Evolutionary conservation across 37 sponge, comb jelly and placozoan genomes (phyloP), one percentile per base, ranked within the genome.

Genomic region (Bolinopsis microptera): DNA sequence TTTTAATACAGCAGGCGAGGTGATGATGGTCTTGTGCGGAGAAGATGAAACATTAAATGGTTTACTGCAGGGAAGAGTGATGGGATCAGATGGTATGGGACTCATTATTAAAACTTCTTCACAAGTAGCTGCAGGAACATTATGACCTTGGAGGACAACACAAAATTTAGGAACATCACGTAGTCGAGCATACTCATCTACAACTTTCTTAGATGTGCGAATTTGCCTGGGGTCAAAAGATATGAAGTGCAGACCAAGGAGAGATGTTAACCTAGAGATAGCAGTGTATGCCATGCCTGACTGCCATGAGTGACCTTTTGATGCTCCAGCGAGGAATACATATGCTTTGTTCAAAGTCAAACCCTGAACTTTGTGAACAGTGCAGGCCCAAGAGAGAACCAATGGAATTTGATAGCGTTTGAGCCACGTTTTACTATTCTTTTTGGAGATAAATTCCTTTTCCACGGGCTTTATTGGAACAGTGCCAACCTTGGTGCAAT

Each of bases 381-480:
- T 72, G 25, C 31, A 30, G 3, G 75, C 75, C 75, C 75, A 72
- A n/a, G 31, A 72, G 26, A 72, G 31, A n/a, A 72, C 75, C 5
- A 72, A 72, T 5, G 75, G 75, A 28, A 72, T 8, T 28, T 72
- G 75, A 28, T 72, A 72, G 25, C 75, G 75, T 72, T n/a, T 30
- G 18, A 72, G 31, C 26, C 31, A 72, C 18, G 75, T 28, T 48
- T 13, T 48, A 48, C 13, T 48, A 72, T 72, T 72, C 31, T 72
- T 72, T 3, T 28, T 28, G 75, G 31, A 30, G 5, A 30, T 8
- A 72, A 72, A 72, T 72, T 72, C 31, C 25, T 72, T 72, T 28
- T 72, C 75, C 13, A 72, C 31, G n/a, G 75, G n/a, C 18, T 72
- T 72, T 8, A 72, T 72, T 3, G 75, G 75, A 72, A 72, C 75